Conservation (phyloP, 2,113 vertebrate genomes). For the Rissa tridactyla region DNA sequence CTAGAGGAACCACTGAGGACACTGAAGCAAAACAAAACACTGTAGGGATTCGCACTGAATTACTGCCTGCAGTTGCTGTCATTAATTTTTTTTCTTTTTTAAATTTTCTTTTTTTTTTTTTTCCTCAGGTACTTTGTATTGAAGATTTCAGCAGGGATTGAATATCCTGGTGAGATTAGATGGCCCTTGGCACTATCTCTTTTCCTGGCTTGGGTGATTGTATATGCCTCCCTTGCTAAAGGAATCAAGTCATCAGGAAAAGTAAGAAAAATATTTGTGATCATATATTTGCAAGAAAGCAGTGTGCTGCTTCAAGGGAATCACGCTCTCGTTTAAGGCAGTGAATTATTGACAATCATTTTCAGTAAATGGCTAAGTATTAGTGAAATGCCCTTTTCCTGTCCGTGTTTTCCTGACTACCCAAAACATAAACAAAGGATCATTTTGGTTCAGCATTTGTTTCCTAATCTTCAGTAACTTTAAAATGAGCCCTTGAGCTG, state of each 20-base stretch:
- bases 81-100: not conserved
- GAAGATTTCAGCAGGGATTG: constrained; percentile 98
- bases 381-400: not conserved
- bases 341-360: not conserved
- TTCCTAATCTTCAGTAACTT: not conserved
- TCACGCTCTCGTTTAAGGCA: accelerated
- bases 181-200: constrained; percentile 92
- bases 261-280: constrained; percentile 74
- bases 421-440: not conserved
- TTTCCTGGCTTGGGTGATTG: constrained; percentile 93
- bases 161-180: constrained; percentile 93
- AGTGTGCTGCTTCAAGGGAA: not conserved
- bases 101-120: not conserved
- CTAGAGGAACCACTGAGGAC: not conserved
- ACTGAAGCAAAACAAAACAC: not conserved
- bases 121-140: constrained; percentile 90
- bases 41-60: not conserved
- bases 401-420: not conserved
- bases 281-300: not conserved
- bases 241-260: constrained; percentile 99
- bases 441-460: not conserved
- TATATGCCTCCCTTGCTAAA: constrained; percentile 94
- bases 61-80: not conserved
- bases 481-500: not conserved
- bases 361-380: not conserved